Conservation (phyloP, 23 tunicate genomes). For the Clavelina lepadiformis region DNA sequence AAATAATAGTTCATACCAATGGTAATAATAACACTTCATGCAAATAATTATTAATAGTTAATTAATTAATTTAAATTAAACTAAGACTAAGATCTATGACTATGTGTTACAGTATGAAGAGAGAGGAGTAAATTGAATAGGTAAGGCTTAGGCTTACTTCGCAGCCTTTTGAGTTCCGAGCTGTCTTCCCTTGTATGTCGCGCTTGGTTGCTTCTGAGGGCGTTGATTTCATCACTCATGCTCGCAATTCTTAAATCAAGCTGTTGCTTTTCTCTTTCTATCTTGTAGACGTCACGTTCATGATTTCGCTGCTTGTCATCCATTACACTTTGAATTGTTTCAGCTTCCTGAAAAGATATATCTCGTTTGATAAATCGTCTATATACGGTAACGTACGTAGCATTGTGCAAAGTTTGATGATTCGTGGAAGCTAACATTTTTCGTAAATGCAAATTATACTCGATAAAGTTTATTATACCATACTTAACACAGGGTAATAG, state of each 20-base stretch:
- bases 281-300: constrained; percentile 34
- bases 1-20: too few species aligned
- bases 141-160: constrained; percentile 13
- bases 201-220: constrained; percentile 28
- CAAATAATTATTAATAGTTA: too few species aligned
- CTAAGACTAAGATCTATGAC: too few species aligned
- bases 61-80: too few species aligned
- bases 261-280: constrained; percentile 57
- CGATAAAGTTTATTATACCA: neutral
- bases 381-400: too few species aligned
- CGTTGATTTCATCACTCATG: constrained; percentile 53
- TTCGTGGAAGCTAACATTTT: too few species aligned
- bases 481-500: too few species aligned
- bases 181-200: constrained; percentile 17
- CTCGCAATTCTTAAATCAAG: constrained; percentile 65
- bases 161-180: constrained; percentile 30
- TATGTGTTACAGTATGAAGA: too few species aligned
- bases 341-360: constrained; percentile 32
- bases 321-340: constrained; percentile 29
- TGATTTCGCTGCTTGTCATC: constrained; percentile 35
- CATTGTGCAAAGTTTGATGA: too few species aligned
- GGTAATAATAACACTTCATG: too few species aligned
- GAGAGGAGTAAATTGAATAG: too few species aligned
- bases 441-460: neutral
- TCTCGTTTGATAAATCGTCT: too few species aligned